Conservation (phyloP, 2,888 invertebrate species). For the Lasioglossum morio region DNA sequence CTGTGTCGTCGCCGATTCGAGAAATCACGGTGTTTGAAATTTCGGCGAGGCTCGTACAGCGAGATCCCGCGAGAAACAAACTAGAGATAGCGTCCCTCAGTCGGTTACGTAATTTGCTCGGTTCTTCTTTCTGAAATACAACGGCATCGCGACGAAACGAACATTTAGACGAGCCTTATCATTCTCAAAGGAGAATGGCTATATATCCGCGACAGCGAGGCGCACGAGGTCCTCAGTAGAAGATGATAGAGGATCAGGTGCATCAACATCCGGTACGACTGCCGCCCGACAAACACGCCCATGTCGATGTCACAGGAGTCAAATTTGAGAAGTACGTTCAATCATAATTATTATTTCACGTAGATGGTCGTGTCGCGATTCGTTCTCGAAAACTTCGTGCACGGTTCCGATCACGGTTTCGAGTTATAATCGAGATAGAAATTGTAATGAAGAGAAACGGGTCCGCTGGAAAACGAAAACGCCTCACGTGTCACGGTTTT, state of each 20-base stretch:
- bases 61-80: constrained; percentile 50
- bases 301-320: constrained; percentile 59
- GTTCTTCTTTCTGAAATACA: constrained; percentile 69
- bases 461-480: background rate
- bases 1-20: background rate
- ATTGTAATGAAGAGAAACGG: background rate
- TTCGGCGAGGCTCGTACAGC: constrained; percentile 46
- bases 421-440: too few relatives aligned
- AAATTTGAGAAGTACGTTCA: constrained; percentile 77
- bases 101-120: constrained; percentile 70
- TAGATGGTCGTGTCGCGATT: background rate
- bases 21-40: constrained; percentile 52
- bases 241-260: constrained; percentile 80
- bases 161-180: constrained; percentile 68
- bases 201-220: constrained; percentile 74
- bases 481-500: background rate
- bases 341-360: background rate
- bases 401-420: background rate
- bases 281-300: constrained; percentile 69
- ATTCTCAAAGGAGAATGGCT: constrained; percentile 73
- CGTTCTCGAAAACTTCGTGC: background rate
- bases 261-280: constrained; percentile 74
- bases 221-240: constrained; percentile 75
- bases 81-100: constrained; percentile 64
- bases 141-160: constrained; percentile 46